Evolutionary conservation across 2,888 invertebrate species (phyloP).

Genomic region (Vandiemenella viatica): DNA sequence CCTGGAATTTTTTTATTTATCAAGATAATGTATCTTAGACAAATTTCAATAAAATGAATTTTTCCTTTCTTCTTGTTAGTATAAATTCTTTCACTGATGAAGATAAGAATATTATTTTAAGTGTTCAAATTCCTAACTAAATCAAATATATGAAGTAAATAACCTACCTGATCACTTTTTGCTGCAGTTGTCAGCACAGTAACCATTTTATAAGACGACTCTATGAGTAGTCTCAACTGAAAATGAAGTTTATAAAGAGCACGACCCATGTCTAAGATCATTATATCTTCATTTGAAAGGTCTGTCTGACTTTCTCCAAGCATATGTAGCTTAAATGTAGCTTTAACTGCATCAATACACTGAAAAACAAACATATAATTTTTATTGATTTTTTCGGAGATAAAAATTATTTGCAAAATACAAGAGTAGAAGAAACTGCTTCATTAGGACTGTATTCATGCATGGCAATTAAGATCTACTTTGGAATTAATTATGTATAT

Average conservation of each 20-base stretch:
- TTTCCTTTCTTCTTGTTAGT: too few relatives aligned
- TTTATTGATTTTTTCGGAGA: neutral
- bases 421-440: too few relatives aligned
- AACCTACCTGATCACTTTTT: slow-evolving; percentile 38
- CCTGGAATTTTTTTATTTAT: too few relatives aligned
- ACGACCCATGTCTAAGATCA: slow-evolving; percentile 68
- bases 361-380: slow-evolving; percentile 26
- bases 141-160: neutral
- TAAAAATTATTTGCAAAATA: neutral
- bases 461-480: too few relatives aligned
- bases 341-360: slow-evolving; percentile 71
- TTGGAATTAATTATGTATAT: too few relatives aligned
- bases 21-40: too few relatives aligned
- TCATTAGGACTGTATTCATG: too few relatives aligned
- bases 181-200: slow-evolving; percentile 45
- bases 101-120: too few relatives aligned
- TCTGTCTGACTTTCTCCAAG: slow-evolving; percentile 35
- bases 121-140: too few relatives aligned
- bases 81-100: too few relatives aligned
- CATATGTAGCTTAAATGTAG: slow-evolving; percentile 59
- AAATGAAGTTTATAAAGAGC: slow-evolving; percentile 84
- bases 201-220: slow-evolving; percentile 74
- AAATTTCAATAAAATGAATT: too few relatives aligned
- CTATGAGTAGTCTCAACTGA: slow-evolving; percentile 75
- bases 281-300: slow-evolving; percentile 40